A percentile compares a stretch with the other conserved stretches of the same genome.
phyloP scores from a whole-genome alignment of 2,797 vertebrate species.

The Sebastes glaucus region DNA sequence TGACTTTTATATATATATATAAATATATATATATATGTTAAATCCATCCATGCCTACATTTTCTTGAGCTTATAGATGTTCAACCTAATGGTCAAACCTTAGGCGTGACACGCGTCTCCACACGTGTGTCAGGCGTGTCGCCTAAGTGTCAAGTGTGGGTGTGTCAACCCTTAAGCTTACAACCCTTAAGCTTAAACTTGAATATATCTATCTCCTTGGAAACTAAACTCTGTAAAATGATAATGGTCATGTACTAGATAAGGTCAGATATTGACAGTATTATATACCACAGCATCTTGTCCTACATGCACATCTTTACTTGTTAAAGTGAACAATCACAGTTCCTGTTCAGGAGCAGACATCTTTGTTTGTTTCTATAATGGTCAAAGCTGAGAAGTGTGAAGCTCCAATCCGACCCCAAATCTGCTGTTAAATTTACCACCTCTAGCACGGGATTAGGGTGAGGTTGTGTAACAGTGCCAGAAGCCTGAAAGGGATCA shows the following conservation, averaged over 20 bases:
- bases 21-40: neutral
- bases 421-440: constrained; percentile 42
- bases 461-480: constrained; percentile 48
- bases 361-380: neutral
- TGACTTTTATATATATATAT: neutral
- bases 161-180: neutral
- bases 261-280: neutral
- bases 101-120: no score
- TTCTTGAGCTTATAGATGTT: neutral
- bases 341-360: constrained; percentile 13
- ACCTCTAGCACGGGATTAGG: constrained; percentile 37
- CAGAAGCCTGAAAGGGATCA: constrained; percentile 27
- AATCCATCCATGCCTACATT: neutral
- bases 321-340: neutral
- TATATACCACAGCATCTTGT: neutral
- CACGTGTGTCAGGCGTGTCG: no score
- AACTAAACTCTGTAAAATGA: neutral
- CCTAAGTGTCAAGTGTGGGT: no score
- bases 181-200: neutral
- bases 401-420: constrained; percentile 38
- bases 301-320: neutral
- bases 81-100: neutral
- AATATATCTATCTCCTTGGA: neutral
- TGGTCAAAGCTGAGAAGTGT: neutral
- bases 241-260: neutral